Evolutionary conservation across 2,797 vertebrate genomes (phyloP).

Genomic region (Serranus cabrilla): DNA sequence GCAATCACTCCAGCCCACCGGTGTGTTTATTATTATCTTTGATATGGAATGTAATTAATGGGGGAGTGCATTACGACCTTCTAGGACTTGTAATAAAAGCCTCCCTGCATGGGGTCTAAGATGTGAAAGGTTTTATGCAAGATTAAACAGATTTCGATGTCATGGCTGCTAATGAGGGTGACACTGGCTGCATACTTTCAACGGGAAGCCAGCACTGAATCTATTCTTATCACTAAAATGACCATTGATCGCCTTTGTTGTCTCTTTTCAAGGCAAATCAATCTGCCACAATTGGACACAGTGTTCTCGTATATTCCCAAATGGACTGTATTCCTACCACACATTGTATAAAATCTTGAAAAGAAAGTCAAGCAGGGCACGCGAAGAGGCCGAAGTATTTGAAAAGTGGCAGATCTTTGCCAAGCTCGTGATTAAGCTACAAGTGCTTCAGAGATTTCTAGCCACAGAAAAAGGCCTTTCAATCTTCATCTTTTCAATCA

Average conservation of each 20-base stretch:
- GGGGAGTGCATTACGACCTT: constrained; percentile 71
- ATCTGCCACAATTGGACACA: constrained; percentile 15
- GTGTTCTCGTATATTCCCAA: constrained; percentile 13
- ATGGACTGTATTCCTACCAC: not conserved
- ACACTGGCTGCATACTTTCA: constrained; percentile 46
- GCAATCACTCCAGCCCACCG: constrained; percentile 60
- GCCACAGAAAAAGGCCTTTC: constrained; percentile 7
- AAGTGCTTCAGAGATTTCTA: constrained; percentile 33
- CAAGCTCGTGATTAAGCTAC: constrained; percentile 33
- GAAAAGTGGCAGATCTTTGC: constrained; percentile 17
- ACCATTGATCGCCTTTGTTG: constrained; percentile 42
- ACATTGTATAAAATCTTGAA: not conserved
- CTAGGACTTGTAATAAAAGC: constrained; percentile 72
- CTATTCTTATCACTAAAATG: constrained; percentile 38
- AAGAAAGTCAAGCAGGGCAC: constrained; percentile 42
- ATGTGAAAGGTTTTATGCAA: constrained; percentile 73
- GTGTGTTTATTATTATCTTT: constrained; percentile 85
- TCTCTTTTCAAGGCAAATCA: constrained; percentile 39
- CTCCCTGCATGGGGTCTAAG: constrained; percentile 59
- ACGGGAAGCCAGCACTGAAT: constrained; percentile 20
- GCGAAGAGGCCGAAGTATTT: constrained; percentile 24
- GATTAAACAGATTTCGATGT: constrained; percentile 79
- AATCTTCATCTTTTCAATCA: constrained; percentile 33
- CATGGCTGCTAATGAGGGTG: constrained; percentile 72
- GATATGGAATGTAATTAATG: constrained; percentile 84